Conservation (phyloP, 2,888 invertebrate genomes). For the Drosophila pseudotakahashii region DNA sequence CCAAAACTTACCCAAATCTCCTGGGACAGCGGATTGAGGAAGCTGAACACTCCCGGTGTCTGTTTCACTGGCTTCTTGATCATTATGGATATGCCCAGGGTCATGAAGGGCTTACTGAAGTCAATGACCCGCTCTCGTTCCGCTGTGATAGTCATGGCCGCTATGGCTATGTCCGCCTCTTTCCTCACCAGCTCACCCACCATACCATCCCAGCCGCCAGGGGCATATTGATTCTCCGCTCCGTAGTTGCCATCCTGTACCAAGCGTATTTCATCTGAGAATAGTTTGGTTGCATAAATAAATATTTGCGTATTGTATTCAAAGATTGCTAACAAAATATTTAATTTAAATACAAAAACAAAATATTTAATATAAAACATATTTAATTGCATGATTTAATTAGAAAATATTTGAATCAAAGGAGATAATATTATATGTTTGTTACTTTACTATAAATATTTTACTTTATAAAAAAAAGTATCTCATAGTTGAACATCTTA, state of each 20-base stretch:
- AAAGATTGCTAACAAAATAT: no score
- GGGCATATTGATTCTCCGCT: conserved; percentile 89
- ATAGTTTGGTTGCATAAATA: no score
- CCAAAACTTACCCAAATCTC: conserved; percentile 95
- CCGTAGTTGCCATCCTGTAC: conserved; percentile 95
- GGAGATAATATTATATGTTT: no score
- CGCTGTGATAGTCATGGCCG: conserved; percentile 96
- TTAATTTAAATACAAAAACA: neutral
- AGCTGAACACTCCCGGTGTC: conserved; percentile 98
- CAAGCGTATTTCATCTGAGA: conserved; percentile 91
- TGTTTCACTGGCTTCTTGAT: conserved; percentile 96
- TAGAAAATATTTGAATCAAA: no score
- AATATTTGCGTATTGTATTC: no score
- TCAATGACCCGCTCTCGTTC: conserved; percentile 97
- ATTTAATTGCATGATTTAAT: no score
- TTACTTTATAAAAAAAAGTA: no score
- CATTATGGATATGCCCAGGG: conserved; percentile 97
- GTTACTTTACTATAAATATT: no score
- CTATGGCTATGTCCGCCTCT: conserved; percentile 98
- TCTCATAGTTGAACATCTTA: no score
- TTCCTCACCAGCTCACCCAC: conserved; percentile 94
- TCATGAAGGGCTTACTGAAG: conserved; percentile 99
- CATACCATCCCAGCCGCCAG: conserved; percentile 94
- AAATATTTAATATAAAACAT: no score
- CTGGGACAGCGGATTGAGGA: conserved; percentile 97